These are phyloP conservation scores for Xenus cinereus DNA, from an alignment of 2,113 vertebrate genomes.

Conservation along the genomic window DNA sequence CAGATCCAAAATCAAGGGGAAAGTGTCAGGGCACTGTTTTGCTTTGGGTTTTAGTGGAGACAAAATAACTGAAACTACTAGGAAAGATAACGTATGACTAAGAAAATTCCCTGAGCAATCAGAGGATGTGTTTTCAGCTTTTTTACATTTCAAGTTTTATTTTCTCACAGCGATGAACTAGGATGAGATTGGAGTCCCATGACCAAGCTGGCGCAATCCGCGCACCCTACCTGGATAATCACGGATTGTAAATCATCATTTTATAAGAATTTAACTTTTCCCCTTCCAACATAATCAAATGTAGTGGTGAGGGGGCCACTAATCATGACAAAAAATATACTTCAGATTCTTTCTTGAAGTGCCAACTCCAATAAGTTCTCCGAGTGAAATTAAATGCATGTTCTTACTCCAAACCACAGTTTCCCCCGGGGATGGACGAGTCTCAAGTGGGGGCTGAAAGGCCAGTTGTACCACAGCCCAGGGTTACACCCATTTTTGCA, in stretches of 20 bases:
- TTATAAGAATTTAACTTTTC: slow-evolving; percentile 79
- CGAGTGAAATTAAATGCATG: slow-evolving; percentile 80
- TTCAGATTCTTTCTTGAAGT: slow-evolving; percentile 79
- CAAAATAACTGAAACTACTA: slow-evolving; percentile 63
- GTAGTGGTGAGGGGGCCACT: slow-evolving; percentile 73
- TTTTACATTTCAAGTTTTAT: slow-evolving; percentile 64
- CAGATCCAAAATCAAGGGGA: slow-evolving; percentile 62
- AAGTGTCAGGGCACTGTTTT: slow-evolving; percentile 68
- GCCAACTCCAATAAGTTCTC: slow-evolving; percentile 84
- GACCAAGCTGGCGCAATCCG: slow-evolving; percentile 61
- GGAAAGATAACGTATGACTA: slow-evolving; percentile 48
- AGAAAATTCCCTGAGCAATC: slow-evolving; percentile 72
- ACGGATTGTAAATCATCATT: slow-evolving; percentile 76
- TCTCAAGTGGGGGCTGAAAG: slow-evolving; percentile 80
- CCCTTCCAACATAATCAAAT: slow-evolving; percentile 80
- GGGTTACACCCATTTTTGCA: slow-evolving; percentile 80
- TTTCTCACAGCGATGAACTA: slow-evolving; percentile 70
- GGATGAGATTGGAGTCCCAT: slow-evolving; percentile 63
- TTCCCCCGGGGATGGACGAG: slow-evolving; percentile 75
- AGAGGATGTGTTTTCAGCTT: slow-evolving; percentile 68
- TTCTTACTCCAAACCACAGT: slow-evolving; percentile 84
- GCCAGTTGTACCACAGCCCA: slow-evolving; percentile 78
- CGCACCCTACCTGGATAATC: slow-evolving; percentile 78
- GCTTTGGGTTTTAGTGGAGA: slow-evolving; percentile 65
- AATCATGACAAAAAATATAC: slow-evolving; percentile 83